phyloP scores from a whole-genome alignment of 2,113 vertebrate genomes.

The Saguinus midas region DNA sequence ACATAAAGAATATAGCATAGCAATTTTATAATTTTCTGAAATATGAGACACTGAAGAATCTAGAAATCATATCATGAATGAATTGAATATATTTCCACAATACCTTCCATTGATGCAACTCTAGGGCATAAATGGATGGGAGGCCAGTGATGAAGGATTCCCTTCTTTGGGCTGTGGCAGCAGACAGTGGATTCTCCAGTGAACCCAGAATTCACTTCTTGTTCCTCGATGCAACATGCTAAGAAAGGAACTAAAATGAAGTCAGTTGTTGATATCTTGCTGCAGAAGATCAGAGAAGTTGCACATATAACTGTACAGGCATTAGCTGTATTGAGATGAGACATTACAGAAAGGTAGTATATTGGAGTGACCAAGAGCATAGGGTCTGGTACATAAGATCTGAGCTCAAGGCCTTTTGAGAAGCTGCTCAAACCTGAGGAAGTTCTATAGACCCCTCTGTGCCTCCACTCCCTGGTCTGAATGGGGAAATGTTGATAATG shows the following conservation, averaged over 20 bases:
- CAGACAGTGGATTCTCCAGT: no score
- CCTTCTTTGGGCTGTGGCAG: no score
- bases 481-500: not conserved
- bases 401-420: no score
- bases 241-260: not conserved
- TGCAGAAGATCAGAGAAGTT: not conserved
- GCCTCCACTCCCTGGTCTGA: not conserved
- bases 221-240: not conserved
- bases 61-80: not conserved
- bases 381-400: not conserved
- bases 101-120: not conserved
- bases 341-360: no score
- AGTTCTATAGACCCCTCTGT: not conserved
- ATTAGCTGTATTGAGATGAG: not conserved
- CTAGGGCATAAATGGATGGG: accelerated
- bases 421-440: not conserved
- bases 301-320: not conserved
- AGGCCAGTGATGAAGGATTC: no score
- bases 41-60: not conserved
- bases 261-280: not conserved
- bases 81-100: not conserved
- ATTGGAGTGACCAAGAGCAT: not conserved
- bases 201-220: not conserved
- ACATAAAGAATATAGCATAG: not conserved
- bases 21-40: not conserved